Evolutionary conservation across 2,113 vertebrate genomes (phyloP).

Genomic region (Speoplatyrhinus poulsoni): DNA sequence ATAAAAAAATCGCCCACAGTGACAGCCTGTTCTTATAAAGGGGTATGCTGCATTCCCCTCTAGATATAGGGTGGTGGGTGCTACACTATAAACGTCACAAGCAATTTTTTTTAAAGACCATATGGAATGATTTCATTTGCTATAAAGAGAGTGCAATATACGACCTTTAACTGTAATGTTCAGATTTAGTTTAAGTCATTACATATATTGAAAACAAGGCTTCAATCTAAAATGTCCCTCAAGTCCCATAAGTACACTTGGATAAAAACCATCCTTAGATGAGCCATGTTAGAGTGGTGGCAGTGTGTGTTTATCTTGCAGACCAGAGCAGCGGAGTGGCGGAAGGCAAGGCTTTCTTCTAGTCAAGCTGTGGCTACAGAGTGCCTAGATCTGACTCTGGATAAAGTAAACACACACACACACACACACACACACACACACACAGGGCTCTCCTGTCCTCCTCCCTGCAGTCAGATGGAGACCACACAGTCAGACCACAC

Average conservation of each 20-base stretch:
- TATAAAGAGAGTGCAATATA: too few species aligned
- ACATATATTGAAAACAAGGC: slow-evolving; percentile 11
- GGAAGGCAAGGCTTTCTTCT: slow-evolving; percentile 55
- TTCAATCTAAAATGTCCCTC: slow-evolving; percentile 27
- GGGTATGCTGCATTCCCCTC: too few species aligned
- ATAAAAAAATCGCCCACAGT: too few species aligned
- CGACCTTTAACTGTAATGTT: background rate
- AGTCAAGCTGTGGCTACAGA: slow-evolving; percentile 47
- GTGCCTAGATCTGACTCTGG: slow-evolving; percentile 50
- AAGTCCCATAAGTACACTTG: slow-evolving; percentile 37
- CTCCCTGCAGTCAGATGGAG: slow-evolving; percentile 66
- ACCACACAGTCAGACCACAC: slow-evolving; percentile 79
- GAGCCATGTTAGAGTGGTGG: slow-evolving; percentile 52
- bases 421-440: slow-evolving; percentile 19
- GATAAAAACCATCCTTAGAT: slow-evolving; percentile 50
- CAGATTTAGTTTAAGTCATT: slow-evolving; percentile 18
- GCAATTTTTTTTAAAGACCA: too few species aligned
- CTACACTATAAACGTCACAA: too few species aligned
- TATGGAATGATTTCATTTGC: too few species aligned
- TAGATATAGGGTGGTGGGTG: too few species aligned
- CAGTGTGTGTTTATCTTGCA: slow-evolving; percentile 60
- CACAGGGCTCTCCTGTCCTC: slow-evolving; percentile 21
- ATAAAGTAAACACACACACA: slow-evolving; percentile 62
- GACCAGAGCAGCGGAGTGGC: slow-evolving; percentile 48
- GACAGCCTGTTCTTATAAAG: too few species aligned